Base-by-base conservation (phyloP, 2,888 invertebrate genomes). In the Pristionchus maxplancki region DNA sequence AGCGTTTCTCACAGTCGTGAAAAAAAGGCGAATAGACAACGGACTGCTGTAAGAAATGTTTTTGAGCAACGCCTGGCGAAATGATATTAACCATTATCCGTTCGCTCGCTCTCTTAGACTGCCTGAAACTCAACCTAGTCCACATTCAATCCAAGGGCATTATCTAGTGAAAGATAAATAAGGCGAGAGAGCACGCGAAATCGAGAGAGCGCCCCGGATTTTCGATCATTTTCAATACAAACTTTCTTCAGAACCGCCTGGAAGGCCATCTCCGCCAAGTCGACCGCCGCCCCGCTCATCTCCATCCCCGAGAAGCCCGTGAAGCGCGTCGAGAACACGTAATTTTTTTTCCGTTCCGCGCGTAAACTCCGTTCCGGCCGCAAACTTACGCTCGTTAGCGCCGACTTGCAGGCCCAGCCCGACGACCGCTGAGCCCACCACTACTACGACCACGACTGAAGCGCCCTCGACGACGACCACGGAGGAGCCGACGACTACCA, bases 391-490 rank as follows among this genome's bases (percentile, higher is more conserved):
- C 17, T 81, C 40, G 37, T 81, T 81, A 31, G 48, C 48, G 37
- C 37, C 81, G 37, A 48, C 50, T 71, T 62, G 13, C 78, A 88
- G 78, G 0, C 37, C 88, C 3, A 9, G 53, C 20, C 78, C 88
- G 24, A 88, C 78, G 24, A 88, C 88, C 15, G 31, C 87, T 28
- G 89, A 89, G 53, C 53, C 89, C 62, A 78, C 89, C 0, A 89
- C 89, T 3, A 89, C 89, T 11, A 84, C 90, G 9, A 89, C 90
- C 40, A 90, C 90, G 0, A 89, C 90, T 9, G 87, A 89, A 58
- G 58, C 67, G 37, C 53, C 89, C 6, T 64, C 89, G 31, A 87
- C 90, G n/a, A 88, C 89, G 62, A 88, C 89, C 34, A 90, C 89
- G 5, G 86, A 87, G 15, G 81, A 78, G 58, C 87, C 89, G 13